A percentile compares a stretch with the other conserved stretches of the same genome.
These are phyloP conservation scores for Otus scops DNA, from an alignment of 2,797 vertebrate genomes.

Conservation along the genomic window DNA sequence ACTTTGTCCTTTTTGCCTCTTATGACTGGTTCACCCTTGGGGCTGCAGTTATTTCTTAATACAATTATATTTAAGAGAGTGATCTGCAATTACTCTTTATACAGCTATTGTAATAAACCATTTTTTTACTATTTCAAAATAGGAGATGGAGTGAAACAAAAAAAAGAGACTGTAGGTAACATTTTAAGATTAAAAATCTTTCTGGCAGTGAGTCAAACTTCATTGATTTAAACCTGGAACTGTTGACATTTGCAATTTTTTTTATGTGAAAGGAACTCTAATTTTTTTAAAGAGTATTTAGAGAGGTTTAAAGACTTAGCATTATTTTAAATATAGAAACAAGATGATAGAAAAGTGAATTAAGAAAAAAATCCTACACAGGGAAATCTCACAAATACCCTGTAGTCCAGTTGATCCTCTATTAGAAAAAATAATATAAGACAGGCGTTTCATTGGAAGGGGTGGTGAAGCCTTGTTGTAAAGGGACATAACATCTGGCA, in stretches of 20 bases:
- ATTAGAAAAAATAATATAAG: slow-evolving; percentile 28
- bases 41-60: background rate
- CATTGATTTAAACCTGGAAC: slow-evolving; percentile 44
- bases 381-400: background rate
- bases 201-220: slow-evolving; percentile 16
- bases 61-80: background rate
- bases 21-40: background rate
- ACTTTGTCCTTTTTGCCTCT: background rate
- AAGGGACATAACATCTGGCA: slow-evolving; percentile 67
- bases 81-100: background rate
- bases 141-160: background rate
- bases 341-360: background rate
- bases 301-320: background rate
- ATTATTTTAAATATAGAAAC: slow-evolving; percentile 9
- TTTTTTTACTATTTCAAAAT: background rate
- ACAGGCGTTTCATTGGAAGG: slow-evolving; percentile 3
- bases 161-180: background rate
- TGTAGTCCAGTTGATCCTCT: slow-evolving; percentile 4
- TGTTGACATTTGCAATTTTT: background rate
- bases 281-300: background rate
- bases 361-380: background rate
- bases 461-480: slow-evolving; percentile 38
- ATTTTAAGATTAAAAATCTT: slow-evolving; percentile 28
- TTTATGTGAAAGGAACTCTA: background rate
- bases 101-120: background rate